Conservation (phyloP, 2,797 vertebrate species). For the Nyctibius grandis region DNA sequence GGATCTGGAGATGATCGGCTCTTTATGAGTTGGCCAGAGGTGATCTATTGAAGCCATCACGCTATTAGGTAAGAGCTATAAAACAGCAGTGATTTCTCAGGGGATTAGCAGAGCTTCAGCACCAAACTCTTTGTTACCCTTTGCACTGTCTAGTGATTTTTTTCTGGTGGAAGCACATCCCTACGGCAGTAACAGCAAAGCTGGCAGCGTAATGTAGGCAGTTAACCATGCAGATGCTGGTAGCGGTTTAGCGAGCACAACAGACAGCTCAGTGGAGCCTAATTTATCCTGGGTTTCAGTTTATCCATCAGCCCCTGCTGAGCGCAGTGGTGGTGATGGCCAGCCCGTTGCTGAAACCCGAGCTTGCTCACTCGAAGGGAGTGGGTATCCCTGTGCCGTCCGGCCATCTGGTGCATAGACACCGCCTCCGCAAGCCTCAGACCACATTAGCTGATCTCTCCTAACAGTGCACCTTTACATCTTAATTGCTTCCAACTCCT, state of each 20-base stretch:
- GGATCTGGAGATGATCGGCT: background rate
- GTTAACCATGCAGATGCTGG: background rate
- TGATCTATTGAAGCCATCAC: background rate
- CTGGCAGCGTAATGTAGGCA: background rate
- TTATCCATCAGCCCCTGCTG: background rate
- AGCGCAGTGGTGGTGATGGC: background rate
- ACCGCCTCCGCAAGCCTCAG: fast-evolving
- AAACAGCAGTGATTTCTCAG: background rate
- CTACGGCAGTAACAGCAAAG: background rate
- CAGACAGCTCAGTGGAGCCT: background rate
- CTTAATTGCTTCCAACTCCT: background rate
- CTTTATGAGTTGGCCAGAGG: background rate
- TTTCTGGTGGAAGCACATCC: background rate
- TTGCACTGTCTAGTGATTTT: background rate
- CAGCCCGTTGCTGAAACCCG: background rate
- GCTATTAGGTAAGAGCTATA: background rate
- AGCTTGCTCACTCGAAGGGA: background rate
- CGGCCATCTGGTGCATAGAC: background rate
- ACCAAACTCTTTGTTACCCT: background rate
- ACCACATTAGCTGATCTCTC: background rate
- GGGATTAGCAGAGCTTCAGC: background rate
- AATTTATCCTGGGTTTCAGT: background rate
- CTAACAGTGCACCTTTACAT: background rate
- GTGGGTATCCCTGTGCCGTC: background rate
- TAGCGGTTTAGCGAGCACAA: background rate